Evolutionary conservation across 1,140 invertebrate species (phyloP), one percentile per base, ranked within the genome.

Genomic region (Chrysomallon squamiferum): DNA sequence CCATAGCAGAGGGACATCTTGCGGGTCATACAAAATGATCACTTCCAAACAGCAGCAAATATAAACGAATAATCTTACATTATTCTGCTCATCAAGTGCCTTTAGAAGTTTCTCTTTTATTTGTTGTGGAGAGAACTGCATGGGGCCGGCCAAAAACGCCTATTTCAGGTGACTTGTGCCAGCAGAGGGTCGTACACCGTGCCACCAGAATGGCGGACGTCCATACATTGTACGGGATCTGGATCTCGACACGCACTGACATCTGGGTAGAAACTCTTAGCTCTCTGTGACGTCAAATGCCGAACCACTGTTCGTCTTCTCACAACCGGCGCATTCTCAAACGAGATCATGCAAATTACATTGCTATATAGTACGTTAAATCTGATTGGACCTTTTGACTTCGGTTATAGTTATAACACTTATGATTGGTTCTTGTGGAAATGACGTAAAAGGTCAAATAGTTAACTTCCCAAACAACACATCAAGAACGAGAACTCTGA

Each of bases 41-140:
- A 15, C 6, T 38, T 38, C 15, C 35, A 38, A 38, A 38, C 15
- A 38, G 5, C 35, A 38, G 35, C 35, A 38, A 38, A 38, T 38
- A 38, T 38, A 38, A 5, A 9, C 45, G 22, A 62, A 66, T 68
- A 72, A 73, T 76, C 88, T 88, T 89, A 89, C 88, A 89, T 89
- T 89, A 84, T 89, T 88, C 75, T 89, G 87, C 76, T 85, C 84
- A 86, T 89, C 88, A 79, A 89, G 85, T 79, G 88, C 88, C 84
- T 85, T 86, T 80, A 88, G 85, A 86, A 89, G 86, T 82, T 87
- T 89, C 80, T 89, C 88, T 85, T 89, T 89, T 82, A 89, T 88
- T 82, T 89, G 87, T 77, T 79, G 79, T 84, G 87, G 86, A 84
- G 87, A 87, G 83, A 87, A 85, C 88, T 88, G 88, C 88, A 89